phyloP scores from a whole-genome alignment of 2,888 invertebrate genomes.

The Omphaloscelis lunosa region DNA sequence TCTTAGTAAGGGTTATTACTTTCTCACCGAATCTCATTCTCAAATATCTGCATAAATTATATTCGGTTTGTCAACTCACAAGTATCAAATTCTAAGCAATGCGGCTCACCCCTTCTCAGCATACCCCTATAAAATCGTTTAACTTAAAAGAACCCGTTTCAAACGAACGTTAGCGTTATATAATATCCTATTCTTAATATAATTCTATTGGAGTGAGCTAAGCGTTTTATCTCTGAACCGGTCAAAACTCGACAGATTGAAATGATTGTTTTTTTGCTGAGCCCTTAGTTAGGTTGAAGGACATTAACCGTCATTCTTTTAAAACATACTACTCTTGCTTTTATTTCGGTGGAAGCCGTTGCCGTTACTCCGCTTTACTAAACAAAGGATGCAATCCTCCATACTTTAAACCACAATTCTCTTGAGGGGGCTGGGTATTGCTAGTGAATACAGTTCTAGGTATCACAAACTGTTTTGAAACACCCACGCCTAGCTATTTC shows the following conservation, averaged over 20 bases:
- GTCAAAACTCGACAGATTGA: slow-evolving; percentile 36
- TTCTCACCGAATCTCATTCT: slow-evolving; percentile 31
- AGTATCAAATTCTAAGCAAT: slow-evolving; percentile 33
- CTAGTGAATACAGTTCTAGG: background rate
- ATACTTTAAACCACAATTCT: background rate
- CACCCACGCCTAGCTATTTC: background rate
- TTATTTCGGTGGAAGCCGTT: slow-evolving; percentile 29
- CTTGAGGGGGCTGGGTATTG: background rate
- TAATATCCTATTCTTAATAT: slow-evolving; percentile 31
- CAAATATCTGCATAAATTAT: slow-evolving; percentile 17
- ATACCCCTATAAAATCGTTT: slow-evolving; percentile 41
- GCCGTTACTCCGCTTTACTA: slow-evolving; percentile 10
- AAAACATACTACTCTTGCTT: slow-evolving; percentile 14
- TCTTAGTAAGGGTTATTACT: slow-evolving; percentile 8
- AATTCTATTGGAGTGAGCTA: slow-evolving; percentile 30
- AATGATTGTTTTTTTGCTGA: slow-evolving; percentile 15
- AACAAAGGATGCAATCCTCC: background rate
- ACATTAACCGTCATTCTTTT: slow-evolving; percentile 40
- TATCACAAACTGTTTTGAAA: background rate
- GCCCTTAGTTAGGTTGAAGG: slow-evolving; percentile 26
- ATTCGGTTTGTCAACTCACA: slow-evolving; percentile 11
- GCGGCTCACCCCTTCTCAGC: slow-evolving; percentile 24
- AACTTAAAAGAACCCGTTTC: slow-evolving; percentile 47
- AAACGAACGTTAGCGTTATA: slow-evolving; percentile 39
- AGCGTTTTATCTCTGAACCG: slow-evolving; percentile 47